A percentile compares a stretch with the other conserved stretches of the same genome.
Evolutionary conservation across 2,888 invertebrate genomes (phyloP).

Genomic region (Palloptera scutellata): DNA sequence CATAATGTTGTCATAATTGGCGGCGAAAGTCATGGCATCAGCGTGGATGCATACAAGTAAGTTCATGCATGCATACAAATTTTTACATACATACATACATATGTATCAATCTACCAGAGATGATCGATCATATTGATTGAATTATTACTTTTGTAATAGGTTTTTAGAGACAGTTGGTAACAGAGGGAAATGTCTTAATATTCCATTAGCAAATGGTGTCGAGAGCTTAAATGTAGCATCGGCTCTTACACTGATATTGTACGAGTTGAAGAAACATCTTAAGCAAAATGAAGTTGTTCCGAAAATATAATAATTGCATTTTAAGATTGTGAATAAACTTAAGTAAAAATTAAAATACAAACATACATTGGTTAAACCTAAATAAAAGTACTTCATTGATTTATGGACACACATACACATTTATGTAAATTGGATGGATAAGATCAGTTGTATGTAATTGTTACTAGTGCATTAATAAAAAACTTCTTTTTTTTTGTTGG

Average conservation of each 20-base stretch:
- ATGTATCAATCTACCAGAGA: too few species aligned
- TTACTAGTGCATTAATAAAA: too few species aligned
- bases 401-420: too few species aligned
- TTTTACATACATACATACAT: background rate
- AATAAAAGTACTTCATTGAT: too few species aligned
- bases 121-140: background rate
- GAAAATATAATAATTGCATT: too few species aligned
- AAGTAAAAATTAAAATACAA: too few species aligned
- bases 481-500: background rate
- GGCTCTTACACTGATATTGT: constrained; percentile 83
- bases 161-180: constrained; percentile 50
- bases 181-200: constrained; percentile 70
- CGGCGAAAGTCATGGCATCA: constrained; percentile 90
- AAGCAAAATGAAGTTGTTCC: too few species aligned
- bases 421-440: too few species aligned
- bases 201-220: constrained; percentile 79
- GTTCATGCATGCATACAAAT: constrained; percentile 6
- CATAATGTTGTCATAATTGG: constrained; percentile 80
- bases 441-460: too few species aligned
- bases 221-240: constrained; percentile 88
- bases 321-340: too few species aligned
- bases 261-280: constrained; percentile 68
- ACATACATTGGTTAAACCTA: too few species aligned
- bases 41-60: constrained; percentile 73
- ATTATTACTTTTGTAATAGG: too few species aligned